A percentile compares a stretch with the other conserved stretches of the same genome.
phyloP scores from a whole-genome alignment of 2,113 vertebrate genomes.

The Condylura cristata region DNA sequence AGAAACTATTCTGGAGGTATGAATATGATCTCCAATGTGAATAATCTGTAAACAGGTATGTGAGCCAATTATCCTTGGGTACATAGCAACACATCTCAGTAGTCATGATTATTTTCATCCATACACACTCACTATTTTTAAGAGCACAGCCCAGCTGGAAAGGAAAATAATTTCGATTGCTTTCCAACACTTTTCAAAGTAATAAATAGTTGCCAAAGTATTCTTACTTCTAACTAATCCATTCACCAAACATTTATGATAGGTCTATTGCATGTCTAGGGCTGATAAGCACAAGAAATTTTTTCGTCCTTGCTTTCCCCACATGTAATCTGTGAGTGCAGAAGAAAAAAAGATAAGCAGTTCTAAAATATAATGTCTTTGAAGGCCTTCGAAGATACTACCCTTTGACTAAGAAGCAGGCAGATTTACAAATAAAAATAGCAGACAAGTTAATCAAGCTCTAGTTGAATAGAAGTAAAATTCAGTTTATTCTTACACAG shows the following conservation, averaged over 20 bases:
- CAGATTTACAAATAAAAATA: background rate
- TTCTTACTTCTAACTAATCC: constrained; percentile 66
- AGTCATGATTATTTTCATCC: constrained; percentile 76
- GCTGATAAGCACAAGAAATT: constrained; percentile 19
- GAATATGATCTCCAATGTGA: constrained; percentile 74
- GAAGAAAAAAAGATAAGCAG: background rate
- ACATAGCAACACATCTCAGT: constrained; percentile 63
- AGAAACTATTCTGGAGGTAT: constrained; percentile 74
- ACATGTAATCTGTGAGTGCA: background rate
- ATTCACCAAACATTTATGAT: constrained; percentile 59
- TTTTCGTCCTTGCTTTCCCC: background rate
- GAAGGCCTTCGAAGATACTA: constrained; percentile 2
- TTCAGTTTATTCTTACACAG: background rate
- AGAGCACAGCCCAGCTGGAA: constrained; percentile 73
- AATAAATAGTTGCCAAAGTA: constrained; percentile 68
- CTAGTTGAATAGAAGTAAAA: background rate
- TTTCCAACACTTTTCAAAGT: constrained; percentile 77
- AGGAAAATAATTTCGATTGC: constrained; percentile 70
- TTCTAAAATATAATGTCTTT: background rate
- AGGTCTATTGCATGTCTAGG: background rate
- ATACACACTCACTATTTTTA: constrained; percentile 76
- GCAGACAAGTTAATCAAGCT: background rate
- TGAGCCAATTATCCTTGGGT: constrained; percentile 75
- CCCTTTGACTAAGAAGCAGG: background rate
- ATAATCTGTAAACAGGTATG: constrained; percentile 79